Evolutionary conservation across 2,888 invertebrate genomes (phyloP), one percentile per base, ranked within the genome.

Genomic region (Aphrophora alni): DNA sequence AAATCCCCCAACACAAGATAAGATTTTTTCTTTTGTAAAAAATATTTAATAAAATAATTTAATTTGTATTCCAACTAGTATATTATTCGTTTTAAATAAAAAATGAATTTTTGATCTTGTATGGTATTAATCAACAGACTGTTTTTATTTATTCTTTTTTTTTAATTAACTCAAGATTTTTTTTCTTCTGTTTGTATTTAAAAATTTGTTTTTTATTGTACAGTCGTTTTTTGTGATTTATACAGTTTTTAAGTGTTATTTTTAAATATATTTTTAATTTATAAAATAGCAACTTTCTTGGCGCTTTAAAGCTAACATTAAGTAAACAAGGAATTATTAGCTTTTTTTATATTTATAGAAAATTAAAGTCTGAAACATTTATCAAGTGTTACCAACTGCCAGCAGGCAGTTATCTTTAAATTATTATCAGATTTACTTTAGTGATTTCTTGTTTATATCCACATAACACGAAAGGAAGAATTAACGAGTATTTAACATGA

Each of bases 1-100:
- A n/a, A n/a, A n/a, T n/a, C n/a, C 10, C 14, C 12, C 44, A 44
- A 44, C 3, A 8, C 17, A 44, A 44, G 44, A n/a, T n/a, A n/a
- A n/a, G n/a, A n/a, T n/a, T 59, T 59, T 59, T 59, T 59, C n/a
- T n/a, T 59, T 59, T 59, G 59, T 59, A 59, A 59, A 59, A 59
- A 59, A n/a, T 59, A 59, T 59, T 44, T 44, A 44, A 44, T 44
- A 14, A 44, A 44, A 44, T 59, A 59, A 59, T 59, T 59, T 59
- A 21, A 59, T 59, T 59, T 59, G 59, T 59, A 59, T 59, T 59
- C 21, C 59, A 59, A 12, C n/a, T 59, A 59, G 21, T 21, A 21
- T n/a, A 21, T 33, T 5, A 33, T 33, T 5, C 8, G 33, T 33
- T 33, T 59, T 59, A 4, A 21, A 59, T 59, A 59, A 59, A n/a